phyloP scores from a whole-genome alignment of 1,140 invertebrate species.

The Drosophila parabipectinata region DNA sequence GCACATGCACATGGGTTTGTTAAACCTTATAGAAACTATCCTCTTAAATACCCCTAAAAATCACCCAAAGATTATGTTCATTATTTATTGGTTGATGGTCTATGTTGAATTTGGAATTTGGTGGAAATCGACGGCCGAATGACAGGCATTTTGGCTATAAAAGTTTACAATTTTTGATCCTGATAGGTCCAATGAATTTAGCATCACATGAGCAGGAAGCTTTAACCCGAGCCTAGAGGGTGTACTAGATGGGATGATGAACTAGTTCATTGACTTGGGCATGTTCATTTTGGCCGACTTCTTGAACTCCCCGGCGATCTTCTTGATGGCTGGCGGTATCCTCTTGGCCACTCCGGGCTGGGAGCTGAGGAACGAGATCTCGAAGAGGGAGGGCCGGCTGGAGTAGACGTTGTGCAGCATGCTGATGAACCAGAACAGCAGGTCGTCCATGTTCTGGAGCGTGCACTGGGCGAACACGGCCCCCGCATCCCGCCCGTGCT shows the following conservation, averaged over 20 bases:
- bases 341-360: slow-evolving; percentile 71
- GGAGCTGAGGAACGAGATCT: slow-evolving; percentile 74
- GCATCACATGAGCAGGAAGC: neutral
- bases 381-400: slow-evolving; percentile 69
- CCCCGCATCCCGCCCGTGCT: slow-evolving; percentile 74
- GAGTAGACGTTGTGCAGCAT: slow-evolving; percentile 77
- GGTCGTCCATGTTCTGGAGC: slow-evolving; percentile 66
- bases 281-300: slow-evolving; percentile 44
- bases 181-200: neutral
- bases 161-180: slow-evolving; percentile 9
- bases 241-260: slow-evolving; percentile 5
- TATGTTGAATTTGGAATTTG: slow-evolving; percentile 30
- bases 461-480: slow-evolving; percentile 76
- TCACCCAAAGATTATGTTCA: slow-evolving; percentile 16
- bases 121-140: neutral
- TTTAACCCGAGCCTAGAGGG: neutral
- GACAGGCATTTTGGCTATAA: neutral
- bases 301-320: slow-evolving; percentile 62
- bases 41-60: neutral
- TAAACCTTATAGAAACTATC: too few species aligned
- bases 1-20: too few species aligned
- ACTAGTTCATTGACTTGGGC: neutral
- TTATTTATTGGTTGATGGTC: slow-evolving; percentile 53
- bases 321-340: slow-evolving; percentile 70
- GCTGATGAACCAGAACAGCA: slow-evolving; percentile 75